Conservation (phyloP, 2,797 vertebrate genomes). For the Propithecus deckenii region DNA sequence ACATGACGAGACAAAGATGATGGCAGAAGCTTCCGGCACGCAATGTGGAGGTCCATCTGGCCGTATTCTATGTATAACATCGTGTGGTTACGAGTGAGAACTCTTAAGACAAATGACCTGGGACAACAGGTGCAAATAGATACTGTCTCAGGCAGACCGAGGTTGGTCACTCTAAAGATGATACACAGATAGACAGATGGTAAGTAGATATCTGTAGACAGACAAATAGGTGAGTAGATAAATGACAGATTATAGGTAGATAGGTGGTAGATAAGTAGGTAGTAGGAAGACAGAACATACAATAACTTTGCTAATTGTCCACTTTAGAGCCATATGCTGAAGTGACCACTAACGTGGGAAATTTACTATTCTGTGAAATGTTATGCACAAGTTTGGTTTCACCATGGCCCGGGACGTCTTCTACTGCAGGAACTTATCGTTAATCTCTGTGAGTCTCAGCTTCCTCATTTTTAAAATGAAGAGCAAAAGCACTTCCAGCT, state of each 20-base stretch:
- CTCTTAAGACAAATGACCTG: fast-evolving
- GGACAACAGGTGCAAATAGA: fast-evolving
- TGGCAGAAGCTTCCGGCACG: fast-evolving
- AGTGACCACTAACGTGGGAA: fast-evolving
- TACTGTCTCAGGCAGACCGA: background rate
- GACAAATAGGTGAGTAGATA: background rate
- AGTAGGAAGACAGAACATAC: background rate
- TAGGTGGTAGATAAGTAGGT: background rate
- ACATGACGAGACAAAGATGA: fast-evolving
- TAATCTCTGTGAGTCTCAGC: background rate
- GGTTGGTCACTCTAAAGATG: background rate
- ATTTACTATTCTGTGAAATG: background rate
- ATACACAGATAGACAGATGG: background rate
- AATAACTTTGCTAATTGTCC: background rate
- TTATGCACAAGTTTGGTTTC: fast-evolving
- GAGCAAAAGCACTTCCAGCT: background rate
- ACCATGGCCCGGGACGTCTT: background rate
- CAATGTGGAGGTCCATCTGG: background rate
- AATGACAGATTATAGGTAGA: background rate
- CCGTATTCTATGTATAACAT: fast-evolving
- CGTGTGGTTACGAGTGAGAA: fast-evolving
- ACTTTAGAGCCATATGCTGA: background rate
- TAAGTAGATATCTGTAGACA: fast-evolving
- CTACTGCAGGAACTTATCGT: background rate
- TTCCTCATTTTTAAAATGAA: background rate